These are phyloP conservation scores for Amblyornis subalaris DNA, from an alignment of 2,113 vertebrate species.

Conservation along the genomic window DNA sequence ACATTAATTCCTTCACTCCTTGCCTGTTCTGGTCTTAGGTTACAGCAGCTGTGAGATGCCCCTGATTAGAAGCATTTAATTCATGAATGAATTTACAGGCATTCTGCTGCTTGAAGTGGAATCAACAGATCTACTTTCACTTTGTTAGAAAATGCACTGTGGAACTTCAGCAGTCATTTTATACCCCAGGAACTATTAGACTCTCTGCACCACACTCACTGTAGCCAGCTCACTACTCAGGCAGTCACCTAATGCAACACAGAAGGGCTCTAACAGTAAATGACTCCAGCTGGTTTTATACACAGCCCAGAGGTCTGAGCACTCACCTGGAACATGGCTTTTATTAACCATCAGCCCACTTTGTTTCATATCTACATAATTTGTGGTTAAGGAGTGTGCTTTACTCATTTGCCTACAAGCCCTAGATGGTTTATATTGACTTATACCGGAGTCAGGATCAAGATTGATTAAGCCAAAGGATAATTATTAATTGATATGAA, in stretches of 20 bases:
- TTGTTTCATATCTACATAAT: neutral
- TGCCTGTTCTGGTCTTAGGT: neutral
- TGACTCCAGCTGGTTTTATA: neutral
- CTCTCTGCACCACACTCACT: neutral
- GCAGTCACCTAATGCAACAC: neutral
- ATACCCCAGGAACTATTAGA: neutral
- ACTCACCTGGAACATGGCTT: slow-evolving; percentile 14
- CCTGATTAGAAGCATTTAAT: neutral
- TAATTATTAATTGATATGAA: slow-evolving; percentile 63
- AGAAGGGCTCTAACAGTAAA: neutral
- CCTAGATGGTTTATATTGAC: slow-evolving; percentile 29
- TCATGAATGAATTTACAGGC: neutral
- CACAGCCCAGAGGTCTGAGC: neutral
- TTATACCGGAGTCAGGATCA: slow-evolving; percentile 27
- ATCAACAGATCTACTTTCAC: neutral
- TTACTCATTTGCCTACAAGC: neutral
- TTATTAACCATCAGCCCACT: neutral
- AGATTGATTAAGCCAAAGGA: slow-evolving; percentile 59
- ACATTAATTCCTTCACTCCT: neutral
- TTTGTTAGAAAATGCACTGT: neutral
- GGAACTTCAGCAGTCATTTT: neutral
- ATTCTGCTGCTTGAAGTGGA: neutral
- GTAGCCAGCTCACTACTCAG: neutral
- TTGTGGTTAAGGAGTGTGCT: neutral
- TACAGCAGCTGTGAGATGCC: neutral